phyloP scores from a whole-genome alignment of 1,140 invertebrate species.

The Gyrodactylus bullatarudis region DNA sequence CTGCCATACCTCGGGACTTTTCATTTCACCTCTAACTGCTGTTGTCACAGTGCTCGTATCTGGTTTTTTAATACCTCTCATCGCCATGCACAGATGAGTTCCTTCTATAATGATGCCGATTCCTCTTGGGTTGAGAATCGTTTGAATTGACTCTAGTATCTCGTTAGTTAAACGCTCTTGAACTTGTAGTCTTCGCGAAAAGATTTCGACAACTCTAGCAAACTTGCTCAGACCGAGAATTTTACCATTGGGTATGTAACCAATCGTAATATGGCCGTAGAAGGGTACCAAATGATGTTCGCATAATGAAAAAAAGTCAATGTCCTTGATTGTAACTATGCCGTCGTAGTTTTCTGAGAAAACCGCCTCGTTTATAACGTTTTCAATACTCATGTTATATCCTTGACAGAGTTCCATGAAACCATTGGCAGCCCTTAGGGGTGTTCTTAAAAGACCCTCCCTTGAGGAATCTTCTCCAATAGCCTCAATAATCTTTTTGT shows the following conservation, averaged over 20 bases:
- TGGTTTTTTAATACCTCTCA: constrained; percentile 8
- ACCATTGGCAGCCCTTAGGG: constrained; percentile 79
- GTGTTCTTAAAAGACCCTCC: constrained; percentile 72
- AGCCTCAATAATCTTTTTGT: constrained; percentile 35
- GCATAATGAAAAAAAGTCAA: constrained; percentile 10
- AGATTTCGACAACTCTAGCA: constrained; percentile 11
- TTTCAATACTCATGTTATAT: background rate
- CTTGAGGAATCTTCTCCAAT: constrained; percentile 68
- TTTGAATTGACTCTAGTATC: constrained; percentile 7
- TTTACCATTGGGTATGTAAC: constrained; percentile 10
- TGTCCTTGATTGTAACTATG: constrained; percentile 12
- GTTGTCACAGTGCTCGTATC: background rate
- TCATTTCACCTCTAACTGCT: background rate
- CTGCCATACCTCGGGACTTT: background rate
- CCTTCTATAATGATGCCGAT: constrained; percentile 10
- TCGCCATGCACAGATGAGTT: constrained; percentile 10
- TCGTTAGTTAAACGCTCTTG: constrained; percentile 11
- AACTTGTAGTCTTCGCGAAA: constrained; percentile 10
- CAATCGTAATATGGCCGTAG: constrained; percentile 10
- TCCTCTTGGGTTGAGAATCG: constrained; percentile 8
- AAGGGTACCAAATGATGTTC: constrained; percentile 12
- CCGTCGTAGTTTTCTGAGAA: constrained; percentile 9
- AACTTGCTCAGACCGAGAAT: constrained; percentile 10
- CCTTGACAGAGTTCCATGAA: constrained; percentile 49
- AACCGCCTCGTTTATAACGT: constrained; percentile 10